phyloP scores from a whole-genome alignment of 2,797 vertebrate species.

The Chanos chanos region DNA sequence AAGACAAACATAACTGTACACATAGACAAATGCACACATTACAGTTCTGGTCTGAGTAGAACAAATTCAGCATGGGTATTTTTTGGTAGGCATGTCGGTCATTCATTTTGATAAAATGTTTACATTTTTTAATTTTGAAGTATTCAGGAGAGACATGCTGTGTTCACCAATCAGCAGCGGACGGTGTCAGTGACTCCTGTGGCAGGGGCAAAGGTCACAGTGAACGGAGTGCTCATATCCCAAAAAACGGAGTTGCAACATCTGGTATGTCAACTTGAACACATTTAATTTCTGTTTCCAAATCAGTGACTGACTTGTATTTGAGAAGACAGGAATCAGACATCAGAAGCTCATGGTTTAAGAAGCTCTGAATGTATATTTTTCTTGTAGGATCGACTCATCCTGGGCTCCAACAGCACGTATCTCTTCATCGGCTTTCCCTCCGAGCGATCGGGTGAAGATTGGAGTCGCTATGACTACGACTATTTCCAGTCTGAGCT shows the following conservation, averaged over 20 bases:
- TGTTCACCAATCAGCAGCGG: constrained; percentile 73
- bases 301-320: background rate
- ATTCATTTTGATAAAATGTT: background rate
- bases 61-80: background rate
- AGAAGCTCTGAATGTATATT: background rate
- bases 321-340: background rate
- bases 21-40: background rate
- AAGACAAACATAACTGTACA: constrained; percentile 37
- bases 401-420: constrained; percentile 83
- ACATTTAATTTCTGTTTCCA: background rate
- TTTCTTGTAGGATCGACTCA: constrained; percentile 73
- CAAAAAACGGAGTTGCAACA: constrained; percentile 76
- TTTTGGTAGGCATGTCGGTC: background rate
- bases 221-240: constrained; percentile 74
- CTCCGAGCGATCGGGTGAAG: constrained; percentile 71
- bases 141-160: constrained; percentile 81
- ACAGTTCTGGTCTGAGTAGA: background rate
- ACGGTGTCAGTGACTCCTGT: constrained; percentile 69
- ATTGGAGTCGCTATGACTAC: constrained; percentile 81
- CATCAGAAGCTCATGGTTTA: background rate
- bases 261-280: constrained; percentile 72
- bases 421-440: constrained; percentile 84
- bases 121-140: constrained; percentile 56
- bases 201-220: constrained; percentile 72
- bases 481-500: constrained; percentile 88